Conservation (phyloP, 2,113 vertebrate species). For the Scalopus aquaticus region DNA sequence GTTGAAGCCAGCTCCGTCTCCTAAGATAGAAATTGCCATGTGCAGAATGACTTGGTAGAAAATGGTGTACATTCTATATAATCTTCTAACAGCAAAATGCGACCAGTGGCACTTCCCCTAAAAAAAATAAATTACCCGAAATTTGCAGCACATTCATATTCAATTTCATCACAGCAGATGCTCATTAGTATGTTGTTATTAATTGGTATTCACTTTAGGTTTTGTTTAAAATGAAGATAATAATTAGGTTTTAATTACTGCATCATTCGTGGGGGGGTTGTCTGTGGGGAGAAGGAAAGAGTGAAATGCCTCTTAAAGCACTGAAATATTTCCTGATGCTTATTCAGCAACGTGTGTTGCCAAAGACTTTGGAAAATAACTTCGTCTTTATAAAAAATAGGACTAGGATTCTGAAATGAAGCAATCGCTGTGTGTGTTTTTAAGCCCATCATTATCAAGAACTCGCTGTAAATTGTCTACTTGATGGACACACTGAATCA, state of each 20-base stretch:
- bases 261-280: slow-evolving; percentile 84
- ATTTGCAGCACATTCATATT: slow-evolving; percentile 92
- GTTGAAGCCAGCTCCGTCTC: slow-evolving; percentile 69
- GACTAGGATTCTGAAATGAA: slow-evolving; percentile 79
- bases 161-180: slow-evolving; percentile 93
- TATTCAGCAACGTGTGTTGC: slow-evolving; percentile 74
- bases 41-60: slow-evolving; percentile 78
- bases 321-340: slow-evolving; percentile 87
- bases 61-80: slow-evolving; percentile 83
- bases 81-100: slow-evolving; percentile 85
- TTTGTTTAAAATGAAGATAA: slow-evolving; percentile 94
- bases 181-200: slow-evolving; percentile 94
- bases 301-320: slow-evolving; percentile 87
- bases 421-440: slow-evolving; percentile 72
- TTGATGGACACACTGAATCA: slow-evolving; percentile 85
- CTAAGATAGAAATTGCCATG: slow-evolving; percentile 76
- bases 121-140: slow-evolving; percentile 91
- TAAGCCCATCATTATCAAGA: slow-evolving; percentile 78
- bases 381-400: slow-evolving; percentile 72
- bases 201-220: slow-evolving; percentile 93
- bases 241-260: slow-evolving; percentile 93
- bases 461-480: slow-evolving; percentile 80
- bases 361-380: slow-evolving; percentile 76
- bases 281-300: slow-evolving; percentile 79
- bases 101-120: slow-evolving; percentile 88